phyloP scores from a whole-genome alignment of 2,797 vertebrate species.

The Gymnocypris eckloni region DNA sequence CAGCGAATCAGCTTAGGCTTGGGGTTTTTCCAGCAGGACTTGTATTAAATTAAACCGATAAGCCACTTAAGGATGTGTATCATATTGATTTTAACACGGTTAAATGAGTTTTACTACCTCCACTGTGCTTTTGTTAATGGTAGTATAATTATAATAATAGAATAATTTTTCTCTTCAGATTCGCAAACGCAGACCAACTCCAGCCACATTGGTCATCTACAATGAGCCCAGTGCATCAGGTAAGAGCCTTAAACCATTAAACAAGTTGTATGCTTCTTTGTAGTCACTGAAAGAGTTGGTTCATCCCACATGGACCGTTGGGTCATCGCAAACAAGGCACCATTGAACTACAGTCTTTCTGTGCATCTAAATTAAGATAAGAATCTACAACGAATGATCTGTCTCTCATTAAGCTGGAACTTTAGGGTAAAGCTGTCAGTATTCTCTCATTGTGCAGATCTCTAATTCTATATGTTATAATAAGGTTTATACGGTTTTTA shows the following conservation, averaged over 20 bases:
- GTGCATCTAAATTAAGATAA: background rate
- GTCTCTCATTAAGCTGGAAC: constrained; percentile 8
- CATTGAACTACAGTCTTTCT: background rate
- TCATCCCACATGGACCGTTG: background rate
- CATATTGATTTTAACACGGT: background rate
- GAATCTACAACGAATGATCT: background rate
- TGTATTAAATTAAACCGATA: background rate
- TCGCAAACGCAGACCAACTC: constrained; percentile 87
- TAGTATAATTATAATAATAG: background rate
- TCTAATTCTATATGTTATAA: background rate
- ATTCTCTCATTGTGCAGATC: background rate
- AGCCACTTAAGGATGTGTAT: background rate
- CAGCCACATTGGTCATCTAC: constrained; percentile 88
- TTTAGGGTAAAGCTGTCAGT: background rate
- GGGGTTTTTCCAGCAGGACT: background rate
- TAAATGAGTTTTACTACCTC: background rate
- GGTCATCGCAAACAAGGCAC: background rate
- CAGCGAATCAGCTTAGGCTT: background rate
- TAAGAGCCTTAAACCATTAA: constrained; percentile 63
- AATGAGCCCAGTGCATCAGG: constrained; percentile 83
- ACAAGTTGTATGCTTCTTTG: constrained; percentile 4
- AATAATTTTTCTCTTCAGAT: constrained; percentile 76
- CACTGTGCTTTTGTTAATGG: background rate
- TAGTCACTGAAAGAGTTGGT: background rate
- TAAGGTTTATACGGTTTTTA: too few relatives aligned